phyloP scores from a whole-genome alignment of 2,797 vertebrate genomes.

The Pelochelys cantorii region DNA sequence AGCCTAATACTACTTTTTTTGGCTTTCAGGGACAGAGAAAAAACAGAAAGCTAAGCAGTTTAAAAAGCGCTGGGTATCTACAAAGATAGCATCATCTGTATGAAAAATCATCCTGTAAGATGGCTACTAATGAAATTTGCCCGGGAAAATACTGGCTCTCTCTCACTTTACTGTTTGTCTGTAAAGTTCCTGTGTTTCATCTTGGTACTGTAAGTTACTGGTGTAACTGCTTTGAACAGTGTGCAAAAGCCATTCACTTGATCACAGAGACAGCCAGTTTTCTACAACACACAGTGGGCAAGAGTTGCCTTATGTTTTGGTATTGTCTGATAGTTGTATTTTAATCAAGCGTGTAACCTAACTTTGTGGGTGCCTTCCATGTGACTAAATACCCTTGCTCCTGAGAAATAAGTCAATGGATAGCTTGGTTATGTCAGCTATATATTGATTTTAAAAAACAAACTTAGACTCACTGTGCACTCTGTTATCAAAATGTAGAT shows the following conservation, averaged over 20 bases:
- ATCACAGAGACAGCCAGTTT: no score
- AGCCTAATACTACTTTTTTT: not conserved
- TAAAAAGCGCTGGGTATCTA: slow-evolving; percentile 86
- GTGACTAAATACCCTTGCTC: not conserved
- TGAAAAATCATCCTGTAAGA: not conserved
- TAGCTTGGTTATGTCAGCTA: no score
- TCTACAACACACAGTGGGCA: no score
- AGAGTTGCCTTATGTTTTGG: not conserved
- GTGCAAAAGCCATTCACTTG: no score
- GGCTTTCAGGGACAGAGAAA: slow-evolving; percentile 80
- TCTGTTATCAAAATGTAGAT: not conserved
- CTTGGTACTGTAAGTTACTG: not conserved
- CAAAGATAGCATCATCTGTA: slow-evolving; percentile 66
- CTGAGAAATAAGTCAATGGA: no score
- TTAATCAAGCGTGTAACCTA: not conserved
- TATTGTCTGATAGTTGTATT: not conserved
- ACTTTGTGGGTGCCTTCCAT: not conserved
- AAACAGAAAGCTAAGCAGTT: slow-evolving; percentile 86
- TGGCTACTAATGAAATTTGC: not conserved
- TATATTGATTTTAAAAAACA: no score
- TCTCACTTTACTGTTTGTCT: no score
- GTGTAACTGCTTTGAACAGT: not conserved
- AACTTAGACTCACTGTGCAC: not conserved
- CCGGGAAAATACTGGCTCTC: not conserved
- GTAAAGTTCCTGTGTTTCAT: not conserved